These are phyloP conservation scores for Oreochromis spilurus DNA, from an alignment of 2,113 vertebrate genomes.

Conservation along the genomic window DNA sequence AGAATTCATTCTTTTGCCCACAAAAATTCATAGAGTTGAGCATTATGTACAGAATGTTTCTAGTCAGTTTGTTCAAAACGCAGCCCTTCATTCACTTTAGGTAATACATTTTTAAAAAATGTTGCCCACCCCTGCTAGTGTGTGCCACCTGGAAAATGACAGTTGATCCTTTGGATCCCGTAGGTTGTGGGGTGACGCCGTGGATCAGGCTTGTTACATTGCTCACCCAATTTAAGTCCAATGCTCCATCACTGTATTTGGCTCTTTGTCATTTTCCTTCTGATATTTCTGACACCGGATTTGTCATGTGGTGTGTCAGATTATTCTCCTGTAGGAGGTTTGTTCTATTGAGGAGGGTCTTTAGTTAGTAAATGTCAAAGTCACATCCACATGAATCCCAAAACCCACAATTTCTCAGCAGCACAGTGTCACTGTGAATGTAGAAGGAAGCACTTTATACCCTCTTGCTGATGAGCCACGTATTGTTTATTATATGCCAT, in stretches of 20 bases:
- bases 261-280: not conserved
- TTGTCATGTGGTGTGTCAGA: not conserved
- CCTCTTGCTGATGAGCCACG: not conserved
- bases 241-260: not conserved
- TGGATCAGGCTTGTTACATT: not conserved
- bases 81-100: not conserved
- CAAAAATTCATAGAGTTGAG: not conserved
- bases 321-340: not conserved
- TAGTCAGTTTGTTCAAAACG: not conserved
- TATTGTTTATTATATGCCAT: not conserved
- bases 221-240: not conserved
- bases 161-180: not conserved
- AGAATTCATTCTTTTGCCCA: not conserved
- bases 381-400: not conserved
- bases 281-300: not conserved
- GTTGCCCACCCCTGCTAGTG: not conserved
- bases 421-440: not conserved
- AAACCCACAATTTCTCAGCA: not conserved
- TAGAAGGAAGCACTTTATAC: not conserved
- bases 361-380: not conserved
- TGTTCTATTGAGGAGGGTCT: not conserved
- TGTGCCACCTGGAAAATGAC: not conserved
- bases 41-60: not conserved
- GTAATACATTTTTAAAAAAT: not conserved
- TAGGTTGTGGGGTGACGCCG: rapidly evolving